Evolutionary conservation across 2,113 vertebrate genomes (phyloP).

Genomic region (Petaurus breviceps): DNA sequence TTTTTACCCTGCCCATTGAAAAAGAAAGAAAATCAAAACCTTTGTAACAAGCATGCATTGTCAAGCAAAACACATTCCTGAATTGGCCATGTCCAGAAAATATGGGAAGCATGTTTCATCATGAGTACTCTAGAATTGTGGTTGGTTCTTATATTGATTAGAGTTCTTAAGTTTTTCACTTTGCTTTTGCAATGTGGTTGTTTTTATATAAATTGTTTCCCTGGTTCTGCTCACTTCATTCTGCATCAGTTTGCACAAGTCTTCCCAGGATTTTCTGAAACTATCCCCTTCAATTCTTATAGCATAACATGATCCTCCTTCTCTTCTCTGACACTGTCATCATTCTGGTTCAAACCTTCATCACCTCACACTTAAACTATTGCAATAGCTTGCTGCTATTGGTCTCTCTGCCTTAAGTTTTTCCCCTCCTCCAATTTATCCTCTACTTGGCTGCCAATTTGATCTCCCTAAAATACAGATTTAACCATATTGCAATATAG

Average conservation of each 20-base stretch:
- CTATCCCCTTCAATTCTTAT: background rate
- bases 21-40: background rate
- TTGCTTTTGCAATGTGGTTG: background rate
- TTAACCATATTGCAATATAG: background rate
- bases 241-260: background rate
- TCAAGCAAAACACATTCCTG: background rate
- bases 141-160: background rate
- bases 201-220: background rate
- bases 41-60: background rate
- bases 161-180: background rate
- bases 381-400: background rate
- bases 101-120: background rate
- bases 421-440: background rate
- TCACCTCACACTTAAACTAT: background rate
- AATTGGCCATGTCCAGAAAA: background rate
- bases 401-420: background rate
- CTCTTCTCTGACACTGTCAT: background rate
- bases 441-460: background rate
- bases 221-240: background rate
- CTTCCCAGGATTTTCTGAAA: background rate
- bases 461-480: background rate
- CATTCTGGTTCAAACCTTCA: background rate
- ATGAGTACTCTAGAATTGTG: background rate
- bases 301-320: background rate
- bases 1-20: background rate